Percentiles rank a stretch among this genome's conserved stretches.
Conservation (phyloP, 2,888 invertebrate species). For the Zeuzera pyrina region DNA sequence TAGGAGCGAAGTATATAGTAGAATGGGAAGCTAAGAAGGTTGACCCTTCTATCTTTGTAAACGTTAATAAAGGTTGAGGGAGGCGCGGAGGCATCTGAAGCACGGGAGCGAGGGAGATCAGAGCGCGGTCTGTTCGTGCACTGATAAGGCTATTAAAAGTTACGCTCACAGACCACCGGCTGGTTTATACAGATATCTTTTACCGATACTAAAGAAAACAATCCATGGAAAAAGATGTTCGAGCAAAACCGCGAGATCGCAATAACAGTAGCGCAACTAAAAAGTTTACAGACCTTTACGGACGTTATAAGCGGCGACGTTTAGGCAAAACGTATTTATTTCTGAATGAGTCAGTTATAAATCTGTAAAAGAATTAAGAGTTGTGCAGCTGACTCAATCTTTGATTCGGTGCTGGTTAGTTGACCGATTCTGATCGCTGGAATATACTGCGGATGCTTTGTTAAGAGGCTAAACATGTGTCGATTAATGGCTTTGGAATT, state of each 20-base stretch:
- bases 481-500: no score
- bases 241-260: conserved; percentile 25
- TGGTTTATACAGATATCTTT: conserved; percentile 48
- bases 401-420: no score
- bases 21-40: conserved; percentile 15
- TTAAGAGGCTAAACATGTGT: no score
- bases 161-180: conserved; percentile 49
- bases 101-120: conserved; percentile 34
- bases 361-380: no score
- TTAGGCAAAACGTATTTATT: no score
- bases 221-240: conserved; percentile 28
- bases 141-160: conserved; percentile 72
- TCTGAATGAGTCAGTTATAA: no score
- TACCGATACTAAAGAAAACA: conserved; percentile 41
- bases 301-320: no score
- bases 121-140: conserved; percentile 47
- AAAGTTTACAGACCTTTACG: no score
- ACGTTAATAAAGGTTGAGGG: conserved; percentile 46
- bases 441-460: no score
- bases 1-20: not conserved
- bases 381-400: no score
- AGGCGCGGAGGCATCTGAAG: conserved; percentile 23
- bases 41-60: conserved; percentile 33
- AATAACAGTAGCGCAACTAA: conserved; percentile 29
- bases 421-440: no score